Evolutionary conservation across 2,113 vertebrate genomes (phyloP).

Genomic region (Diphyllodes magnificus): DNA sequence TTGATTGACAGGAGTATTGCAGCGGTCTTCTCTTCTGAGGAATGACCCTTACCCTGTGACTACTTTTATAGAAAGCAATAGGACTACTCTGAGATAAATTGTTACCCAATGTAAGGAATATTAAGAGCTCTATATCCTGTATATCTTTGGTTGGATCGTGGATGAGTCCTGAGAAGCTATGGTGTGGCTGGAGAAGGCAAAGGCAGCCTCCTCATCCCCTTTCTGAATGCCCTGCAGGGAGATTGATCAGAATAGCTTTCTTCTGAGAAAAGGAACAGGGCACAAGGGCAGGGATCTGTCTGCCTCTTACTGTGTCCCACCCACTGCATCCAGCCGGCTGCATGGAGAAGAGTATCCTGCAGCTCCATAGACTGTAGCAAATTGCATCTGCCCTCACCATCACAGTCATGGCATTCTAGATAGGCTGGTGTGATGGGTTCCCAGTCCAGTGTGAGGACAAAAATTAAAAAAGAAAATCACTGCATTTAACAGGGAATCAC

Average conservation of each 20-base stretch:
- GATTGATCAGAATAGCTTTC: not conserved
- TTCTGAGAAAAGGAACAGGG: not conserved
- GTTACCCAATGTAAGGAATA: not conserved
- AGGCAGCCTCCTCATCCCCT: not conserved
- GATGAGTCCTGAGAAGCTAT: not conserved
- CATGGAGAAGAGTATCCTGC: not conserved
- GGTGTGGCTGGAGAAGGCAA: not conserved
- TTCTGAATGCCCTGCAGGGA: not conserved
- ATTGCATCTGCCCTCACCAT: not conserved
- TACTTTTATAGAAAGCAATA: not conserved
- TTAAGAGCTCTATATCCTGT: not conserved
- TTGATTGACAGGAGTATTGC: not conserved
- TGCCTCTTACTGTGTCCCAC: not conserved
- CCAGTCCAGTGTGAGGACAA: not conserved
- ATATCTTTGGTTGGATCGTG: not conserved
- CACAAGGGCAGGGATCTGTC: not conserved
- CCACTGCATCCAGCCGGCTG: not conserved
- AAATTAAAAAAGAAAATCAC: slow-evolving; percentile 11
- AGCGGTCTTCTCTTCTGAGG: not conserved
- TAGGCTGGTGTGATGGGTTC: not conserved
- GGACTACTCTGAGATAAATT: not conserved
- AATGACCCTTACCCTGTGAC: not conserved
- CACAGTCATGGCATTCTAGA: not conserved
- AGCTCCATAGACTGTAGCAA: not conserved
- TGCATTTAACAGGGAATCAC: slow-evolving; percentile 37